Base-by-base conservation (phyloP, 2,888 invertebrate species). In the Nephrotoma guestfalica region DNA sequence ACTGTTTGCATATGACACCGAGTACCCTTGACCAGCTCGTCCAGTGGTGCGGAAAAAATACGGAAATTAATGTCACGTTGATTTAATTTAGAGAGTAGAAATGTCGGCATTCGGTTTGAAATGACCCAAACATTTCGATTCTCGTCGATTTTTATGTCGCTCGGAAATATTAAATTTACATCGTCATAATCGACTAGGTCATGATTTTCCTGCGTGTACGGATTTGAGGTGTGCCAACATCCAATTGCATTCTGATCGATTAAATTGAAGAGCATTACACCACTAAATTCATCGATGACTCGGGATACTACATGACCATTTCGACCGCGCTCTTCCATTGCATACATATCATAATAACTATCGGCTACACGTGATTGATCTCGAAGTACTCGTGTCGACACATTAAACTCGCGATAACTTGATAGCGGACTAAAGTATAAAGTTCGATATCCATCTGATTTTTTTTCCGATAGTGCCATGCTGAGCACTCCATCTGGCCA, bases 401-500 rank as follows among this genome's bases (percentile, higher is more conserved):
- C 96, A 0, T 95, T 94, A 89, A 96, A 97, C 90, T 96, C 95
- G 1, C 95, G 93, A 89, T 95, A 93, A 89, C 96, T 96, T 87
- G 96, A 94, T 87, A 97, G 90, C 0, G 97, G 96, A 89, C 95
- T 95, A 92, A 97, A 97, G 91, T 94, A 96, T 83, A 97, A 92
- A 0, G 94, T 94, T 89, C 95, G 93, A 89, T 92, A 95, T n/a
- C 96, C 96, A 89, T 95, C 94, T 9, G 91, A 89, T n/a, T 94
- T 93, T 4, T 93, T 89, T 0, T 96, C 94, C 0, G 96, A 94
- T 0, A 96, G 90, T 0, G 95, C 93, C 91, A 96, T 94, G 0
- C 96, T 96, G 88, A 96, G 96, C 87, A 96, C 94, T 11, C 96
- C 96, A 91, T 96, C 97, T 88, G 2, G 30, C 97, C 97, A 97